Evolutionary conservation across 2,888 invertebrate species (phyloP), one percentile per base, ranked within the genome.

Genomic region (Scaptomyza polygonia): DNA sequence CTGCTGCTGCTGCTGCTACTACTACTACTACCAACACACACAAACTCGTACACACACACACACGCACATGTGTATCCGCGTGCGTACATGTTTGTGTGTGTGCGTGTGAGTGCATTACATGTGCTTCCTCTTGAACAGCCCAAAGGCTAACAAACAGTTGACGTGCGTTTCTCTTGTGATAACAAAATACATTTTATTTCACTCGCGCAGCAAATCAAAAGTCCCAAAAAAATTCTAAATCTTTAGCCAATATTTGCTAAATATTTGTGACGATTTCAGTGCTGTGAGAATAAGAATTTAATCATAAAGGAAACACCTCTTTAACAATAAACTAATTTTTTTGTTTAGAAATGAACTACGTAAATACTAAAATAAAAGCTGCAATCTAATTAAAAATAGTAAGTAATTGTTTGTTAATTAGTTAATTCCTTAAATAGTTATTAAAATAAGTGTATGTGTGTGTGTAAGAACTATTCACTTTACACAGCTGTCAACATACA

Each of bases 91-190:
- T 52, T 14, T 18, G 16, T 32, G 61, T 36, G 45, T 42, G 47
- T 63, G 47, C 51, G 52, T 42, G 63, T 42, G 66, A 49, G 61
- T 57, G 61, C 51, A 67, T 72, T 74, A 62, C 74, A 73, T 78
- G 67, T 77, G 73, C 77, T 72, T 80, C 70, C 67, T 77, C 80
- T 71, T 69, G 49, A 25, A 44, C 51, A 61, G 55, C 57, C 65
- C 67, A 71, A 71, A 70, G 71, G 54, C 75, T 58, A 58, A 64
- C 45, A 61, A 72, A 67, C 66, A 84, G 64, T 86, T 72, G 69
- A 75, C 67, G 70, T 73, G 86, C 83, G 88, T 87, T 76, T 82
- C 64, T 64, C 63, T 62, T 79, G 73, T 85, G 86, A 82, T 77
- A 82, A 79, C 59, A 68, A 67, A 74, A 45, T 18, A 36, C 5